Evolutionary conservation across 2,797 vertebrate genomes (phyloP).

Genomic region (Poecilia wingei): DNA sequence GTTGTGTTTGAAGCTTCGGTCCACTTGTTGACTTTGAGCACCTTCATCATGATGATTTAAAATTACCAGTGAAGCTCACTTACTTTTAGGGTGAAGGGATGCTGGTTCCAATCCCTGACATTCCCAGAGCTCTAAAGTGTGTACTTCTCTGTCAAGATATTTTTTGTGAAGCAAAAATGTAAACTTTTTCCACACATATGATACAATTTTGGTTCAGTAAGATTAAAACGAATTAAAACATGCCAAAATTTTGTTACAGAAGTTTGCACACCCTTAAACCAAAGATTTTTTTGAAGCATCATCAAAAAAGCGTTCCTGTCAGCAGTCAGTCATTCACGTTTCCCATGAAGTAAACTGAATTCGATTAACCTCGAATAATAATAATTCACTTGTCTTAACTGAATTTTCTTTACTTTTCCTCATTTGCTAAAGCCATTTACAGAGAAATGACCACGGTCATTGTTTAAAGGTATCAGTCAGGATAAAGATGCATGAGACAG

Average conservation of each 20-base stretch:
- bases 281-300: background rate
- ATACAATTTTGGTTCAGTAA: background rate
- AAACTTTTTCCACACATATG: background rate
- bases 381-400: background rate
- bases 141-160: background rate
- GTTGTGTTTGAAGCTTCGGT: conserved; percentile 28
- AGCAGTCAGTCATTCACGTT: background rate
- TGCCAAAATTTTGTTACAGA: background rate
- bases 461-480: background rate
- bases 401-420: background rate
- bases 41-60: conserved; percentile 47
- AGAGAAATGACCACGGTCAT: background rate
- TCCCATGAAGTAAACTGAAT: background rate
- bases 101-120: conserved; percentile 25
- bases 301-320: background rate
- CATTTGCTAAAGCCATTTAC: background rate
- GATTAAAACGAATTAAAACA: background rate
- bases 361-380: background rate
- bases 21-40: background rate
- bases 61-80: conserved; percentile 7
- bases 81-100: conserved; percentile 28
- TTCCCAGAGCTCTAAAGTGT: background rate
- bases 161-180: background rate
- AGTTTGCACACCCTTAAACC: background rate
- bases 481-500: background rate